A percentile compares a stretch with the other conserved stretches of the same genome.
These are phyloP conservation scores for Brachyptera putata DNA, from an alignment of 2,888 invertebrate species.

Conservation along the genomic window DNA sequence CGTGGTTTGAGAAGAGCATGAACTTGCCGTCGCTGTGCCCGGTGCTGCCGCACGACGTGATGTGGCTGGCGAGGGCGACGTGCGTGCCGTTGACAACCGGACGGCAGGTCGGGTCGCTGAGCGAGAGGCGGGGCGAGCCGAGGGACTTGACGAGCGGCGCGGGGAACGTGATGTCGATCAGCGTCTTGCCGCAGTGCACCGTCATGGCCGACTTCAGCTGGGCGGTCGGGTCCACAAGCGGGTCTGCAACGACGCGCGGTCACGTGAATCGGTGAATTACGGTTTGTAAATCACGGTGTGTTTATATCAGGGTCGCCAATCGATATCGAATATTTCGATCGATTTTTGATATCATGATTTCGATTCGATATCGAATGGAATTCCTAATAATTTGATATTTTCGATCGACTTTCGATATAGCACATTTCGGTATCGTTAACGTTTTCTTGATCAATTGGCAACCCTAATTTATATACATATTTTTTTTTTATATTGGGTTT, in stretches of 20 bases:
- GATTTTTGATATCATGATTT: too few relatives aligned
- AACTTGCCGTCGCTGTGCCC: conserved; percentile 36
- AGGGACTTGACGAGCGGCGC: conserved; percentile 36
- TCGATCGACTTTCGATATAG: too few relatives aligned
- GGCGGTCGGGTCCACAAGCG: conserved; percentile 16
- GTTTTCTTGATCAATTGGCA: too few relatives aligned
- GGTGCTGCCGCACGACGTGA: conserved; percentile 39
- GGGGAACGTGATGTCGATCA: conserved; percentile 36
- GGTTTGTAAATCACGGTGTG: too few relatives aligned
- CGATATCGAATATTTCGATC: too few relatives aligned
- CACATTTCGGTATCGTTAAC: too few relatives aligned
- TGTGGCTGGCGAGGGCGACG: conserved; percentile 38
- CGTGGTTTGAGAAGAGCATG: conserved; percentile 39
- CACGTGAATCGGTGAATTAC: too few relatives aligned
- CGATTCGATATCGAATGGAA: too few relatives aligned
- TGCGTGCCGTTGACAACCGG: conserved; percentile 41
- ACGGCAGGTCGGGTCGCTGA: conserved; percentile 34
- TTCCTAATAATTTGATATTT: too few relatives aligned
- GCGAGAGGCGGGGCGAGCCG: conserved; percentile 34
- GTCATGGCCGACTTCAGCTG: conserved; percentile 33
- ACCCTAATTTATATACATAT: too few relatives aligned
- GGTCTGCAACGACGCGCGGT: background rate
- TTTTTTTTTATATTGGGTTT: too few relatives aligned
- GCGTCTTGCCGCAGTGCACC: conserved; percentile 34
- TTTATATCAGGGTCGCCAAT: too few relatives aligned